Evolutionary conservation across 2,113 vertebrate genomes (phyloP), one percentile per base, ranked within the genome.

Genomic region (Myrmecobius fasciatus): DNA sequence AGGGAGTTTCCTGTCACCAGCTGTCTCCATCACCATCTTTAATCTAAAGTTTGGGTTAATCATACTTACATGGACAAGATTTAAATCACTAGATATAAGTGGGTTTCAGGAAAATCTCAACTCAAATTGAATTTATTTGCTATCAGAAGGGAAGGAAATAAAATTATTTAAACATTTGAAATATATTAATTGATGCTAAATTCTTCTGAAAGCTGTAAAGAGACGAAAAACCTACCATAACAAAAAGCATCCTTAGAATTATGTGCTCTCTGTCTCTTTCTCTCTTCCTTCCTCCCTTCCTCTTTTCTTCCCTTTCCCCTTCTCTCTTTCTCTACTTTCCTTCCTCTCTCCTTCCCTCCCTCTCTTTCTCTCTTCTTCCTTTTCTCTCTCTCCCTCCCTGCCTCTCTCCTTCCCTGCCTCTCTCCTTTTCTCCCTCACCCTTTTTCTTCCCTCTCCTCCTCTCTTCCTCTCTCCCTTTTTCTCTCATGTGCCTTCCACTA

Each of bases 41-140:
- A 97, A 97, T 97, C 95, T 93, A 94, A 95, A 47, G 46, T 91
- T 89, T 96, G 95, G 91, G 94, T 95, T 96, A 94, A 97, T 97
- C 94, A 95, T 53, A 31, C 89, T 51, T 90, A 94, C 89, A 28
- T 83, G 83, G 90, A 90, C 88, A 96, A 92, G 94, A 56, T 96
- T 8, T 48, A 83, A 93, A 93, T 96, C 95, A 96, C 52, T 91
- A 0, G 48, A 90, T 75, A 91, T 96, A 92, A 88, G 94, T 93
- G 94, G 60, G 94, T 96, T 96, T 97, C 89, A 89, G 67, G 96
- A 94, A 92, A 93, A 31, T 93, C 28, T 95, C 14, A 3, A 20
- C 56, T 97, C 95, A 53, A 91, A 92, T 96, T 96, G 83, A 95
- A 94, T 98, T 95, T 94, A 89, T 83, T 96, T 93, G 60, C 60